Evolutionary conservation across 1,140 invertebrate genomes (phyloP).

Genomic region (Papilio xuthus): DNA sequence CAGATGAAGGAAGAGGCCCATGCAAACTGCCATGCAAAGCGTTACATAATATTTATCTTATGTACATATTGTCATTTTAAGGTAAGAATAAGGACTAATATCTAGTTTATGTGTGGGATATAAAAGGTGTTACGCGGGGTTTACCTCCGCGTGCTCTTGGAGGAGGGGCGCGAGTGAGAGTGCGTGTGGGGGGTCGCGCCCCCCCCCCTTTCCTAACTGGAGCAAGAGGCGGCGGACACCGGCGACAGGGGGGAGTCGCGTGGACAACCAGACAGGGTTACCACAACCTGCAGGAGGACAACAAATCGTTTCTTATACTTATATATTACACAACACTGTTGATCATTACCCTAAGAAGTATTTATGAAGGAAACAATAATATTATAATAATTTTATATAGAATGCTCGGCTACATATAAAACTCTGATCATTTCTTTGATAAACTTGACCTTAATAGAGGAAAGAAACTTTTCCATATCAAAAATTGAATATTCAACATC

Average conservation of each 20-base stretch:
- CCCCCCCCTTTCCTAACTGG: slow-evolving; percentile 88
- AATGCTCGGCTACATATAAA: no score
- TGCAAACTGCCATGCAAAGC: slow-evolving; percentile 63
- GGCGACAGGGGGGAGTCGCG: slow-evolving; percentile 91
- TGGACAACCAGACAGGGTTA: slow-evolving; percentile 94
- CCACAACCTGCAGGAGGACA: slow-evolving; percentile 83
- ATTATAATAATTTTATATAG: no score
- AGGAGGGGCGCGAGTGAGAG: slow-evolving; percentile 80
- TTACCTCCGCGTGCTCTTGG: slow-evolving; percentile 80
- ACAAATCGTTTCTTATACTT: slow-evolving; percentile 16
- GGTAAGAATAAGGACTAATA: slow-evolving; percentile 78
- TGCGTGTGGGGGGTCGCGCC: slow-evolving; percentile 79
- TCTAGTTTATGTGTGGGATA: slow-evolving; percentile 64
- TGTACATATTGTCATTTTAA: slow-evolving; percentile 82
- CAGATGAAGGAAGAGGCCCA: not conserved
- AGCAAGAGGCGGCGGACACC: slow-evolving; percentile 92
- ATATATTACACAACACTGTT: no score
- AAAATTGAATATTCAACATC: no score
- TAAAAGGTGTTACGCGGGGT: slow-evolving; percentile 59
- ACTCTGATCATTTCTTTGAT: no score
- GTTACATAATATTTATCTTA: slow-evolving; percentile 81
- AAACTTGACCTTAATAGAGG: no score
- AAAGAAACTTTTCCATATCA: no score
- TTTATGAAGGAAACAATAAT: no score
- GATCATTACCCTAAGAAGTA: no score